Evolutionary conservation across 2,113 vertebrate species (phyloP).

Genomic region (Gobio gobio): DNA sequence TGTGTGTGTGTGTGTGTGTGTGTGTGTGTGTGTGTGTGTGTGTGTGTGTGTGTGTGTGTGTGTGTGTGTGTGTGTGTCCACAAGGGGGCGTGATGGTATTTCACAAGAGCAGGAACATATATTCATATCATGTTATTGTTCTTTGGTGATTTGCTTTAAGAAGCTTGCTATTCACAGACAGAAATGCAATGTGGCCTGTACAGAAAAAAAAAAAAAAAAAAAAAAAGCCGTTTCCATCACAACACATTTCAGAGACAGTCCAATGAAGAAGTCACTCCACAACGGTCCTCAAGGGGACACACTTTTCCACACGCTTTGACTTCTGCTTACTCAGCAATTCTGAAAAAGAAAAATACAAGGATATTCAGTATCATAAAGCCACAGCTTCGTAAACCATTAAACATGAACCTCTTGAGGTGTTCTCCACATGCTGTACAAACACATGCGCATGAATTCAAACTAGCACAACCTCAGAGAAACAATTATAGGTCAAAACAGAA

Average conservation of each 20-base stretch:
- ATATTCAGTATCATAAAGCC: background rate
- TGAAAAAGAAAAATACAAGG: background rate
- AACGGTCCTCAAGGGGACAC: background rate
- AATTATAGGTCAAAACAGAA: too few relatives aligned
- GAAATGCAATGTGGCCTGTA: background rate
- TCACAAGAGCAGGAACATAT: background rate
- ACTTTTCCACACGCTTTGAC: background rate
- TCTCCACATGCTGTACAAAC: background rate
- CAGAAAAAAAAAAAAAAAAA: background rate
- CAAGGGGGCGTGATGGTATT: background rate
- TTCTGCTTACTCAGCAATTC: constrained; percentile 51
- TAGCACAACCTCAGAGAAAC: background rate
- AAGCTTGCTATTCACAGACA: constrained; percentile 44
- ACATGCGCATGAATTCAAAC: background rate
- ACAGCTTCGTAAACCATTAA: background rate
- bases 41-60: too few relatives aligned
- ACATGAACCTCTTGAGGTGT: background rate
- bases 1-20: too few relatives aligned
- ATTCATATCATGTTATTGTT: constrained; percentile 24
- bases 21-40: too few relatives aligned
- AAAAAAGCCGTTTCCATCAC: background rate
- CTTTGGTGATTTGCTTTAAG: constrained; percentile 43
- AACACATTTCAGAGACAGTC: constrained; percentile 18
- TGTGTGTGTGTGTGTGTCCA: background rate
- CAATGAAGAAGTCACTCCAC: constrained; percentile 3